phyloP scores from a whole-genome alignment of 1,140 invertebrate genomes.

The Brachionus rotundiformis region DNA sequence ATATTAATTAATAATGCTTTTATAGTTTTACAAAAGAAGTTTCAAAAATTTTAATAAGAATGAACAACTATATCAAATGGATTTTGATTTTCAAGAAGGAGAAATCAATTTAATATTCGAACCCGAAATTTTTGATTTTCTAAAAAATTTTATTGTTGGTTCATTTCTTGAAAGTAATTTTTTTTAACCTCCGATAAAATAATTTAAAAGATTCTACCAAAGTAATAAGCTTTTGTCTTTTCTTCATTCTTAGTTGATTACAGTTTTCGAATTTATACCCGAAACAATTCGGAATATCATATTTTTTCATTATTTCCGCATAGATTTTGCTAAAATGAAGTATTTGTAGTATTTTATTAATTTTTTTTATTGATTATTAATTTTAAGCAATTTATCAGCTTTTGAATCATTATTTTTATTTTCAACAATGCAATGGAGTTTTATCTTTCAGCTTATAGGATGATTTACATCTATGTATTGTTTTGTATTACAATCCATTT shows the following conservation, averaged over 20 bases:
- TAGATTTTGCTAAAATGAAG: neutral
- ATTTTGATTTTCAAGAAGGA: slow-evolving; percentile 12
- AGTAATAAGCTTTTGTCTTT: neutral
- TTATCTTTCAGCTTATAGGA: neutral
- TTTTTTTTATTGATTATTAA: neutral
- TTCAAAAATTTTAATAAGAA: neutral
- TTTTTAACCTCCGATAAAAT: neutral
- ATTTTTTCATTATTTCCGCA: slow-evolving; percentile 1
- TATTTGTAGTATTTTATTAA: slow-evolving; percentile 2
- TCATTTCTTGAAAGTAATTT: slow-evolving; percentile 11
- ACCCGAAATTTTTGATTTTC: neutral
- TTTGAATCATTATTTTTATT: neutral
- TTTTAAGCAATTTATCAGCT: slow-evolving; percentile 1
- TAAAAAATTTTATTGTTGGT: neutral
- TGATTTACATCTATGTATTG: neutral
- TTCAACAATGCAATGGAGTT: neutral
- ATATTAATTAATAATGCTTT: neutral
- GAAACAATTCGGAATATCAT: neutral
- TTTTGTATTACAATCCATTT: neutral
- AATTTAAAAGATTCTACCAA: neutral
- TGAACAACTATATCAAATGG: neutral
- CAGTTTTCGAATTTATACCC: too few species aligned
- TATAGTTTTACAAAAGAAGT: neutral
- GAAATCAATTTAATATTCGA: neutral
- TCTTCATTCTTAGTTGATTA: too few species aligned